Evolutionary conservation across 1,140 invertebrate genomes (phyloP).

Genomic region (Uloborus diversus): DNA sequence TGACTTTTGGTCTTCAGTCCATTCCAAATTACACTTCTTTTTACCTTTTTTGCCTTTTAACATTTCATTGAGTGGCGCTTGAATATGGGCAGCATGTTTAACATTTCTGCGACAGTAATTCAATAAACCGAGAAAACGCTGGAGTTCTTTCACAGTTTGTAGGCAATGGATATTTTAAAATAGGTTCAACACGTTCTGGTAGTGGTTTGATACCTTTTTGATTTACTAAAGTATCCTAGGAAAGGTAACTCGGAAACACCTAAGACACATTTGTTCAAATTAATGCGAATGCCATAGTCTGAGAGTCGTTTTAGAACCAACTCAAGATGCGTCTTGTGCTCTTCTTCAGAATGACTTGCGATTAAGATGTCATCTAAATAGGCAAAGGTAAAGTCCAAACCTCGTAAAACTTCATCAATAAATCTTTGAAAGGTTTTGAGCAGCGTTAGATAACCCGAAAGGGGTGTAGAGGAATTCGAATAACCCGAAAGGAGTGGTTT

Average conservation of each 20-base stretch:
- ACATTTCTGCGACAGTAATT: too few relatives aligned
- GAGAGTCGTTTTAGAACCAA: constrained; percentile 62
- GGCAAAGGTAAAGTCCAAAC: constrained; percentile 61
- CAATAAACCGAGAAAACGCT: too few relatives aligned
- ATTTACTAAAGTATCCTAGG: too few relatives aligned
- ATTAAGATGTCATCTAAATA: constrained; percentile 71
- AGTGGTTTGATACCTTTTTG: too few relatives aligned
- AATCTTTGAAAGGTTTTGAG: constrained; percentile 68
- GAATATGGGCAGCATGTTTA: too few relatives aligned
- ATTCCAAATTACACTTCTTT: too few relatives aligned
- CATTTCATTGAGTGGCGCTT: too few relatives aligned
- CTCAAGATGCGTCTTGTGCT: constrained; percentile 63
- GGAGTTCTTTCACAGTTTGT: too few relatives aligned
- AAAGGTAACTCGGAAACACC: background rate
- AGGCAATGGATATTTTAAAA: too few relatives aligned
- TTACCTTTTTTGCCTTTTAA: too few relatives aligned
- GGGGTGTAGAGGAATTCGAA: constrained; percentile 61
- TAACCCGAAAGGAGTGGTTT: constrained; percentile 60
- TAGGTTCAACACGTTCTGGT: too few relatives aligned
- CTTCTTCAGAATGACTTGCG: constrained; percentile 60
- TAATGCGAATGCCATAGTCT: constrained; percentile 61
- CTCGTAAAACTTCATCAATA: constrained; percentile 66
- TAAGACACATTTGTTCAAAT: constrained; percentile 49
- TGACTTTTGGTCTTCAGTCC: too few relatives aligned
- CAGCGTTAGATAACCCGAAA: constrained; percentile 67